Conservation (phyloP, 2,797 vertebrate genomes). For the Enteromius viviparus region DNA sequence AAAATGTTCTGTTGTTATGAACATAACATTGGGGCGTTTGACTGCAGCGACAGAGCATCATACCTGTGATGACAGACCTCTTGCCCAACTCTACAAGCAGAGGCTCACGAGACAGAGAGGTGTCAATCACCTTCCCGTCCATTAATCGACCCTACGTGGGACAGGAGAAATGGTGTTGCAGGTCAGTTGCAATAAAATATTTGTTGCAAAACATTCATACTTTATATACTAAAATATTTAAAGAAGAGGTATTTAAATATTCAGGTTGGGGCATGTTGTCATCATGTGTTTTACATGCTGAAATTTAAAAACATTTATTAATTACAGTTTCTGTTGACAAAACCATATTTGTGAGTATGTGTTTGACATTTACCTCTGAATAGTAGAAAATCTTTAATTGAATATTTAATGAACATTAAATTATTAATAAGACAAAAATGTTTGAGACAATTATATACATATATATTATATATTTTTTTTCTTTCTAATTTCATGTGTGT, state of each 20-base stretch:
- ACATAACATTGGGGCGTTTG: not conserved
- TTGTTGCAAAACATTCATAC: not conserved
- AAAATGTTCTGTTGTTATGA: not conserved
- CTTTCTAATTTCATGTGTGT: too few species aligned
- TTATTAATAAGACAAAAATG: not conserved
- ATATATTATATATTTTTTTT: too few species aligned
- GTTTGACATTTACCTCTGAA: not conserved
- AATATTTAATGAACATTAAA: not conserved
- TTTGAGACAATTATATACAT: too few species aligned
- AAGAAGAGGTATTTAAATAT: not conserved
- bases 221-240: not conserved
- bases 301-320: not conserved
- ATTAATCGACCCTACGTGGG: conserved; percentile 85
- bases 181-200: not conserved
- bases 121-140: conserved; percentile 91
- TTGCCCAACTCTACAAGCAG: conserved; percentile 94
- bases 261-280: conserved; percentile 3
- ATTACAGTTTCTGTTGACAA: not conserved
- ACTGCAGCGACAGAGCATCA: not conserved
- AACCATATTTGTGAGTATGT: not conserved
- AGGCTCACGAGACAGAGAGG: conserved; percentile 89
- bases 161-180: not conserved
- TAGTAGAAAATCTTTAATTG: not conserved
- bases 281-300: not conserved
- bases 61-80: conserved; percentile 92